Percentiles rank a stretch among this genome's conserved stretches.
These are phyloP conservation scores for Origma solitaria DNA, from an alignment of 2,113 vertebrate genomes.

Conservation along the genomic window DNA sequence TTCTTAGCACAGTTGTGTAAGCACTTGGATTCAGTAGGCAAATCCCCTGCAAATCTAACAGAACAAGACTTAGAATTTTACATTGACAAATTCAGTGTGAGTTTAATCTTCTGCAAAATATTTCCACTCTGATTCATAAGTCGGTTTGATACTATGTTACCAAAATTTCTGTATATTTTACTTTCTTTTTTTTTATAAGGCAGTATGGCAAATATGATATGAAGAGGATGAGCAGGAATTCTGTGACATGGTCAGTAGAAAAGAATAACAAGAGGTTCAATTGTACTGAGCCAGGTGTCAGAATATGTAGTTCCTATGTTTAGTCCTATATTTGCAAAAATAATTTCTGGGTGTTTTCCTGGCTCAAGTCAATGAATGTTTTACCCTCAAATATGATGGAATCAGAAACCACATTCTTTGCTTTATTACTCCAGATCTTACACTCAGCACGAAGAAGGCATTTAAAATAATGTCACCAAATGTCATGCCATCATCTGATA, in stretches of 20 bases:
- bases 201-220: accelerated
- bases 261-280: background rate
- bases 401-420: background rate
- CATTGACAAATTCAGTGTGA: background rate
- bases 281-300: background rate
- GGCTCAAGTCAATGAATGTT: background rate
- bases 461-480: background rate
- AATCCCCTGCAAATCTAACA: background rate
- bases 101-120: background rate
- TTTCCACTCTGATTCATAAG: background rate
- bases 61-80: background rate
- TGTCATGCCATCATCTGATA: background rate
- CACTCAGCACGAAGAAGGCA: background rate
- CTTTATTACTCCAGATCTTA: background rate
- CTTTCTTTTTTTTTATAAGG: background rate
- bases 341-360: background rate
- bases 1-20: background rate
- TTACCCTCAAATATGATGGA: background rate
- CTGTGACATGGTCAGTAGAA: background rate
- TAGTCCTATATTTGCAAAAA: background rate
- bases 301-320: background rate
- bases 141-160: background rate
- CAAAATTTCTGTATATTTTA: background rate
- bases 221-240: background rate
- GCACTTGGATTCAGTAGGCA: background rate